Conservation (phyloP, 2,113 vertebrate species). For the Catagonus wagneri region DNA sequence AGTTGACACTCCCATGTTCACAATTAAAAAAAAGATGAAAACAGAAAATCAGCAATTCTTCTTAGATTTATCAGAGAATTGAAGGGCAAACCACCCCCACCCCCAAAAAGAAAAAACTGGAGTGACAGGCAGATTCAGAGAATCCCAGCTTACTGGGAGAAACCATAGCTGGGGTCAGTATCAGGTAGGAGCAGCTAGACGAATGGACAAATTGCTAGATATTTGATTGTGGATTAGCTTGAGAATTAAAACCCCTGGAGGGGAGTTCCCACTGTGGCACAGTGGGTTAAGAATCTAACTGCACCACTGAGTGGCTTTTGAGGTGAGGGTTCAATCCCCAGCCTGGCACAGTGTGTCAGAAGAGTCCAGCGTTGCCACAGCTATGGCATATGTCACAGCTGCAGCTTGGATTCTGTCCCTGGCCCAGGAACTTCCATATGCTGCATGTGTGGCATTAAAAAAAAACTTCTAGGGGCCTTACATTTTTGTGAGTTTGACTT, state of each 20-base stretch:
- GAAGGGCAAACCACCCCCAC: background rate
- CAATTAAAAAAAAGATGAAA: background rate
- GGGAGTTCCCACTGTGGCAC: no score
- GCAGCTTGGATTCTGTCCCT: no score
- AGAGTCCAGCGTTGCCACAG: no score
- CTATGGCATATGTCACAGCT: no score
- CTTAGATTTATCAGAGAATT: slow-evolving; percentile 10
- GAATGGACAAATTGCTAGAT: background rate
- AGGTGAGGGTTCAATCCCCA: no score
- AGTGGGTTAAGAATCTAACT: no score
- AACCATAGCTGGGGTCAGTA: background rate
- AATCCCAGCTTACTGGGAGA: background rate
- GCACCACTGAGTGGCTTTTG: no score
- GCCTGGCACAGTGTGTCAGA: no score
- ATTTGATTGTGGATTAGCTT: background rate
- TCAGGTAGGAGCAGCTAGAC: background rate
- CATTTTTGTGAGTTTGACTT: background rate
- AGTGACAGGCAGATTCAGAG: background rate
- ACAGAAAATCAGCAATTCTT: background rate
- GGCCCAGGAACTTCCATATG: no score
- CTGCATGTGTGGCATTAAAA: no score
- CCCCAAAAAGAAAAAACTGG: background rate
- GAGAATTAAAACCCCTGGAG: background rate
- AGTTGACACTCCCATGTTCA: background rate
- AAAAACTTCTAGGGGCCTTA: background rate